Evolutionary conservation across 2,113 vertebrate species (phyloP).

Genomic region (Pangasianodon gigas): DNA sequence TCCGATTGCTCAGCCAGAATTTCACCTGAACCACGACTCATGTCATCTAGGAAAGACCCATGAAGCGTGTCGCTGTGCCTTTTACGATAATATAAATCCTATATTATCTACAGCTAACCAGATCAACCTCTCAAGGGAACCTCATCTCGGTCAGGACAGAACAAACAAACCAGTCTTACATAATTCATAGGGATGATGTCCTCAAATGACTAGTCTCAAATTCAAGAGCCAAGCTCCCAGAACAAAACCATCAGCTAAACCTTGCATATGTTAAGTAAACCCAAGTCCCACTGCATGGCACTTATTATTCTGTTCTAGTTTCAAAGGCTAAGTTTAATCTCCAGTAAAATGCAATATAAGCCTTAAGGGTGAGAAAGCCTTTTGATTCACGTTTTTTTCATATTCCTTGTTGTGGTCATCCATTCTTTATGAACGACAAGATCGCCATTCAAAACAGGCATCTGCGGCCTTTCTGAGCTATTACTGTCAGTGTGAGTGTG

Average conservation of each 20-base stretch:
- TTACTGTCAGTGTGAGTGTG: conserved; percentile 33
- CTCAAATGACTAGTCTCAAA: conserved; percentile 20
- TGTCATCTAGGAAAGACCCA: background rate
- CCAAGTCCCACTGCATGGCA: background rate
- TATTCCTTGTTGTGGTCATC: conserved; percentile 31
- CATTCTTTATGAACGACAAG: conserved; percentile 30
- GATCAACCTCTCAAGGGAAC: conserved; percentile 1
- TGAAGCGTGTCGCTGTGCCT: background rate
- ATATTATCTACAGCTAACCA: background rate
- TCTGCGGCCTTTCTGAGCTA: conserved; percentile 20
- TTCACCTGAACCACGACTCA: background rate
- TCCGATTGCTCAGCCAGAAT: background rate
- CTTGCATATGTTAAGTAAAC: conserved; percentile 24
- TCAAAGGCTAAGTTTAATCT: conserved; percentile 29
- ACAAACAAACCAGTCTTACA: background rate
- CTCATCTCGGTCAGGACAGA: background rate
- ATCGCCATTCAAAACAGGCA: conserved; percentile 16
- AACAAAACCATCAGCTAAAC: background rate
- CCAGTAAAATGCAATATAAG: conserved; percentile 28
- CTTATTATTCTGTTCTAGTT: conserved; percentile 35
- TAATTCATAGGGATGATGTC: conserved; percentile 16
- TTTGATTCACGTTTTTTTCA: conserved; percentile 10
- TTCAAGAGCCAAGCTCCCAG: background rate
- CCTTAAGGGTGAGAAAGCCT: conserved; percentile 21
- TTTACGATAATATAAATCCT: background rate